Base-by-base conservation (phyloP, 2,888 invertebrate genomes). In the Leistus spinibarbis region DNA sequence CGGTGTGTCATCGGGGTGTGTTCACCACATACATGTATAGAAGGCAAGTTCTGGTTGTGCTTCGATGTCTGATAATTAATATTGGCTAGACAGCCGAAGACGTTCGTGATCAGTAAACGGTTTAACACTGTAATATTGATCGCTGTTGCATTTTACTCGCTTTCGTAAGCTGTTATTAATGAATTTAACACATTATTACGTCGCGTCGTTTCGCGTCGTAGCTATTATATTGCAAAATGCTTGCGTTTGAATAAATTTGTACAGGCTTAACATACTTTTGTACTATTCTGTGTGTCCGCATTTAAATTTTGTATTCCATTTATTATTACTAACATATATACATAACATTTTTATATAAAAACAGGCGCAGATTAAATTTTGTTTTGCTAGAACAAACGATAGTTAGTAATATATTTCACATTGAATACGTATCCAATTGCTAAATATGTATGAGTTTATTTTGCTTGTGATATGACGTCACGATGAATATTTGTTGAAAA, bases 401-500 rank as follows among this genome's bases (percentile, higher is more conserved):
- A n/a, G n/a, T n/a, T n/a, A n/a, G n/a, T n/a, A n/a, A n/a, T n/a
- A n/a, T n/a, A n/a, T n/a, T n/a, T n/a, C n/a, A n/a, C n/a, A n/a
- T n/a, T n/a, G n/a, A n/a, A n/a, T n/a, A n/a, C n/a, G n/a, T n/a
- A n/a, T n/a, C n/a, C n/a, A n/a, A n/a, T n/a, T n/a, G n/a, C n/a
- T n/a, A n/a, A n/a, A n/a, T n/a, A n/a, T n/a, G n/a, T n/a, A 72
- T 72, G 64, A 72, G 72, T 72, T 72, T 72, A 72, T 72, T 57
- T 72, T 66, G 56, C 54, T 63, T 63, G 64, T 72, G 65, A 56
- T 57, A 54, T 72, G 72, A 72, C 53, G 54, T 72, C 72, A 65
- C 72, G 56, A 63, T 65, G 72, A 65, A 60, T 60, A 60, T 40
- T 40, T 40, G 40, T 40, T 10, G 13, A 40, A 40, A 40, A 40